These are phyloP conservation scores for Oligia fasciuncula DNA, from an alignment of 2,888 invertebrate genomes.

Conservation along the genomic window DNA sequence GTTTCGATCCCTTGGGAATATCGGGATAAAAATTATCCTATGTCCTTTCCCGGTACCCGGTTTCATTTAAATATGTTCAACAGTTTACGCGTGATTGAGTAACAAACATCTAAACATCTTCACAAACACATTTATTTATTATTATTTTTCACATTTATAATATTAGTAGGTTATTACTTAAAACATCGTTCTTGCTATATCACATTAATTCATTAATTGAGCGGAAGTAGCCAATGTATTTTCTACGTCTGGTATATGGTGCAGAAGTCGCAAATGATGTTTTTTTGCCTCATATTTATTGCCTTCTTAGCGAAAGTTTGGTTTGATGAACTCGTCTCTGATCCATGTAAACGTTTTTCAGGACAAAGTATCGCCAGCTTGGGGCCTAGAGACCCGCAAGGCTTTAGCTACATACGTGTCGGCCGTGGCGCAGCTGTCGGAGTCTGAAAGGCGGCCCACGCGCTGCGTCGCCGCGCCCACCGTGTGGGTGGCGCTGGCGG, in stretches of 20 bases:
- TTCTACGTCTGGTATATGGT: background rate
- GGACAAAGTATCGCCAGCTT: conserved; percentile 96
- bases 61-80: no score
- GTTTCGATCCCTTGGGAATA: no score
- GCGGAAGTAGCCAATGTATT: background rate
- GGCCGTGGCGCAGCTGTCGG: conserved; percentile 94
- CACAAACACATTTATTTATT: no score
- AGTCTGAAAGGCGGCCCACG: conserved; percentile 93
- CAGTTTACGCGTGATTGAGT: no score
- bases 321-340: background rate
- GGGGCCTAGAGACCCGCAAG: conserved; percentile 96
- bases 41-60: no score
- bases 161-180: no score
- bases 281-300: background rate
- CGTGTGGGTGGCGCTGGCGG: conserved; percentile 97
- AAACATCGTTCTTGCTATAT: background rate
- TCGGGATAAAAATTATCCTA: no score
- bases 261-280: background rate
- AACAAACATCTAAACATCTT: no score
- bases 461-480: conserved; percentile 95
- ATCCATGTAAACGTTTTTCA: conserved; percentile 74
- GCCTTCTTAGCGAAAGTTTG: background rate
- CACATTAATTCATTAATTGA: background rate
- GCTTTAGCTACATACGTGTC: conserved; percentile 96
- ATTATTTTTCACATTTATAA: no score